Conservation (phyloP, 2,113 vertebrate genomes). For the Poeciliopsis turrubarensis region DNA sequence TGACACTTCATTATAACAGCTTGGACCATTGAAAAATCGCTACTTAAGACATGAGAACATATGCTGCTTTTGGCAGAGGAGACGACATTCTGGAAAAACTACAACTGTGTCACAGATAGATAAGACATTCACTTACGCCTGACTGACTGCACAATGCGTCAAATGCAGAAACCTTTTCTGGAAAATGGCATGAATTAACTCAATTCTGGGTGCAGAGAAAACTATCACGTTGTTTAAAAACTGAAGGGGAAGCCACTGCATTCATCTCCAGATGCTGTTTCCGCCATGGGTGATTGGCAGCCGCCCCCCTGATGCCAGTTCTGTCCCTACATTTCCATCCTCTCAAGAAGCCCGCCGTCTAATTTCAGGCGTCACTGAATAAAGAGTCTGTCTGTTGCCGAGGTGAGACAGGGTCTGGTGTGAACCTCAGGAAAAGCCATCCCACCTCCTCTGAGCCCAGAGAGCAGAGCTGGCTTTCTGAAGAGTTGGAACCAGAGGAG, state of each 20-base stretch:
- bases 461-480: slow-evolving; percentile 23
- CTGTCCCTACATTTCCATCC: slow-evolving; percentile 45
- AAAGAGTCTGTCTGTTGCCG: slow-evolving; percentile 52
- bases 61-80: slow-evolving; percentile 39
- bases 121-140: slow-evolving; percentile 21
- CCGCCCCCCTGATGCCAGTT: slow-evolving; percentile 5
- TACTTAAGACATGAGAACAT: slow-evolving; percentile 15
- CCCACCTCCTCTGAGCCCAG: slow-evolving; percentile 34
- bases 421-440: slow-evolving; percentile 41
- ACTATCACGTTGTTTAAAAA: slow-evolving; percentile 2
- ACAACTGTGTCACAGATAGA: slow-evolving; percentile 53
- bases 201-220: background rate
- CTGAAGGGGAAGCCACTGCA: background rate
- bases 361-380: slow-evolving; percentile 66
- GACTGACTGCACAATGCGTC: slow-evolving; percentile 26
- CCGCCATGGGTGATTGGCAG: slow-evolving; percentile 26
- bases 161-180: slow-evolving; percentile 1
- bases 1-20: slow-evolving; percentile 18
- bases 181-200: slow-evolving; percentile 30
- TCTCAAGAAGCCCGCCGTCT: slow-evolving; percentile 32
- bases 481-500: slow-evolving; percentile 30
- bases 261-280: slow-evolving; percentile 3
- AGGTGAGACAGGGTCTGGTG: slow-evolving; percentile 74
- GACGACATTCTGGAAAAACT: slow-evolving; percentile 46
- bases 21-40: slow-evolving; percentile 13